These are phyloP conservation scores for Sinonovacula constricta DNA, from an alignment of 1,140 invertebrate genomes.

Conservation along the genomic window DNA sequence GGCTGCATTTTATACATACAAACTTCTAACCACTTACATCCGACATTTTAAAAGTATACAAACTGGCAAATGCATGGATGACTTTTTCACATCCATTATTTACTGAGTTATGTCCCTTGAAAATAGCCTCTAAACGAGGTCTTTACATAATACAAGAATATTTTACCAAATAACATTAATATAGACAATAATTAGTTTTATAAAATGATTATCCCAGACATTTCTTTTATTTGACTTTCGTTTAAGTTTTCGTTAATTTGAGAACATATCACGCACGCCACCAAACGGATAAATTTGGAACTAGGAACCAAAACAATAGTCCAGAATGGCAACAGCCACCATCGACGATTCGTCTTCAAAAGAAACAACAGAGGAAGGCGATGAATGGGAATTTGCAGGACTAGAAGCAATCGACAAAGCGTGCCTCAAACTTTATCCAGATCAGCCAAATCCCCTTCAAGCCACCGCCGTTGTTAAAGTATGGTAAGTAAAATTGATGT, in stretches of 20 bases:
- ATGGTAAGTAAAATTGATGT: conserved; percentile 87
- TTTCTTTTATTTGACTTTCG: no score
- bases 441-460: conserved; percentile 94
- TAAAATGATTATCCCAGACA: no score
- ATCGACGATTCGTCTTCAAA: not conserved
- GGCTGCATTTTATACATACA: conserved; percentile 15
- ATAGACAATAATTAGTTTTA: no score
- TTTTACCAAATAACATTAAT: no score
- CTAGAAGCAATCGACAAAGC: conserved; percentile 88
- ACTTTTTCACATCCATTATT: no score
- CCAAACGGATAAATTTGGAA: not conserved
- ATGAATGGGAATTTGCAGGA: conserved; percentile 79
- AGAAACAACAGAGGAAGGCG: conserved; percentile 13
- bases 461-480: conserved; percentile 94
- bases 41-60: no score
- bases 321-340: conserved; percentile 17
- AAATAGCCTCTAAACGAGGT: no score
- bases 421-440: conserved; percentile 89
- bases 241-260: no score
- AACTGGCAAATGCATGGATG: no score
- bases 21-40: no score
- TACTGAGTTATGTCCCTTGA: no score
- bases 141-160: no score
- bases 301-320: not conserved
- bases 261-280: not conserved